Percentiles rank a stretch among this genome's conserved stretches.
phyloP scores from a whole-genome alignment of 2,888 invertebrate species.

The Gibbula magus region DNA sequence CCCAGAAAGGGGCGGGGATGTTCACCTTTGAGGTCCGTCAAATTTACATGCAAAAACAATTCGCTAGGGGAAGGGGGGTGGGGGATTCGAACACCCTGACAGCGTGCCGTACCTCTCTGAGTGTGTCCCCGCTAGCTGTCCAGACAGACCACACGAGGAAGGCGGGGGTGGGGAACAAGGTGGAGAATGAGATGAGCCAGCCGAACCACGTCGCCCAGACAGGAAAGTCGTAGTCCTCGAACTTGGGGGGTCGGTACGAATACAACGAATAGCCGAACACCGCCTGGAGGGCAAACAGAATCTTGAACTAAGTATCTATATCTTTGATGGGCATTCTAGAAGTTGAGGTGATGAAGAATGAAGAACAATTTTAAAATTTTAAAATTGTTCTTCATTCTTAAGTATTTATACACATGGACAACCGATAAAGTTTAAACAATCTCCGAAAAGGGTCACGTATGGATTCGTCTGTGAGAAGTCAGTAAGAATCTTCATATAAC shows the following conservation, averaged over 20 bases:
- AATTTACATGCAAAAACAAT: not conserved
- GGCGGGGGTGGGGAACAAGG: not conserved
- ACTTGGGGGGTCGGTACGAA: not conserved
- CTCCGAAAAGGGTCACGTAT: no score
- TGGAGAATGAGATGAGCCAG: not conserved
- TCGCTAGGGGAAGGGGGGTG: no score
- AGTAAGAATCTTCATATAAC: no score
- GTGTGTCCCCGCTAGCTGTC: not conserved
- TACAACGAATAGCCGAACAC: not conserved
- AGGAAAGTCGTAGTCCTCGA: not conserved
- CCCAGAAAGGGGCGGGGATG: not conserved
- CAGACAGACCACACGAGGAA: not conserved
- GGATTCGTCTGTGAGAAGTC: no score
- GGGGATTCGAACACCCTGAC: no score
- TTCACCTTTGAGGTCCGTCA: not conserved
- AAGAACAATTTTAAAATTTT: no score
- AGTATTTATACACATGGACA: no score
- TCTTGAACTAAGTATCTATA: no score
- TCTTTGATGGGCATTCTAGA: no score
- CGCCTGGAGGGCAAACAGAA: not conserved
- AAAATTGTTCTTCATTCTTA: no score
- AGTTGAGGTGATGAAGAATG: no score
- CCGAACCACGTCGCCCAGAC: not conserved
- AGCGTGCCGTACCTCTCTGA: not conserved
- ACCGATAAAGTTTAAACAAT: no score